Percentiles rank a stretch among this genome's conserved stretches.
phyloP scores from a whole-genome alignment of 2,797 vertebrate species.

The Myotis myotis region DNA sequence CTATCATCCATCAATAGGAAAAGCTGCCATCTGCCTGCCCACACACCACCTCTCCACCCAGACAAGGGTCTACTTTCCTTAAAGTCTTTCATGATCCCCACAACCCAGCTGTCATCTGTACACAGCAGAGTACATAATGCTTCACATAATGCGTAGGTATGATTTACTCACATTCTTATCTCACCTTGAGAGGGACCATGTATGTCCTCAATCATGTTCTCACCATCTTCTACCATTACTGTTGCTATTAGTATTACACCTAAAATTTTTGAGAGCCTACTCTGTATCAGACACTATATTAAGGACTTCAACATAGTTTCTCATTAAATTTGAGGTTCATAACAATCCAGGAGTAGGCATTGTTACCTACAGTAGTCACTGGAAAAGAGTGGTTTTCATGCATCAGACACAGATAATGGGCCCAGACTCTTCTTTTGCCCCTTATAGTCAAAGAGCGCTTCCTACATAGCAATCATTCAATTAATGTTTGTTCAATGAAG shows the following conservation, averaged over 20 bases:
- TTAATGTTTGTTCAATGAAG: neutral
- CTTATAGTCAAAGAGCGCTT: neutral
- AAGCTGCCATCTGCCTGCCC: neutral
- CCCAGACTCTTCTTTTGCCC: neutral
- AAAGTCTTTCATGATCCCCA: neutral
- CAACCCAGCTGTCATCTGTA: accelerated
- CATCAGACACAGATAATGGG: neutral
- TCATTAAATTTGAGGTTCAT: neutral
- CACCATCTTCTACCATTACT: neutral
- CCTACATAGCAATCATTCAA: neutral
- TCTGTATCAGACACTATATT: neutral
- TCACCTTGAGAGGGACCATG: neutral
- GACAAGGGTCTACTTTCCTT: neutral
- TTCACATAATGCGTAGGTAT: neutral
- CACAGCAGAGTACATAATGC: too few relatives aligned
- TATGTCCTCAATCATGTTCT: neutral
- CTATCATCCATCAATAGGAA: neutral
- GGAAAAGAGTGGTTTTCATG: neutral
- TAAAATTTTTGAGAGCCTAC: neutral
- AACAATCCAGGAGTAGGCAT: neutral
- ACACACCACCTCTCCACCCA: neutral
- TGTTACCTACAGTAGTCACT: neutral
- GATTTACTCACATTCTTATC: neutral
- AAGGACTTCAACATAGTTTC: neutral
- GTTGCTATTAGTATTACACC: neutral